Conservation (phyloP, 2,888 invertebrate species). For the Pyrochroa serraticornis region DNA sequence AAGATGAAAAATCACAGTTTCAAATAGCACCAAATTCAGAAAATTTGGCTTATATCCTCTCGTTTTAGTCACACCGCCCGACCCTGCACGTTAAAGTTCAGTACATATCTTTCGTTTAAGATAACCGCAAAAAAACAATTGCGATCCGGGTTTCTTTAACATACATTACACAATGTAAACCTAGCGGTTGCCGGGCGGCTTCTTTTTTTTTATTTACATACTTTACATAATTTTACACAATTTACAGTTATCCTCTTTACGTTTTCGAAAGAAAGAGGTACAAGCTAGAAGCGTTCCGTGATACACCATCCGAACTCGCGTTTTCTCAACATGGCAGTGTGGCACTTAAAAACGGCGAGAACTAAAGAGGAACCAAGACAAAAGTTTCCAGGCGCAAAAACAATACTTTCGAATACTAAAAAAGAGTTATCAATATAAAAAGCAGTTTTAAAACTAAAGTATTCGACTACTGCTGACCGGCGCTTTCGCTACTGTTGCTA, state of each 20-base stretch:
- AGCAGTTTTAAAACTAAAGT: not conserved
- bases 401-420: not conserved
- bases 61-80: constrained; percentile 20
- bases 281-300: not conserved
- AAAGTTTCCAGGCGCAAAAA: not conserved
- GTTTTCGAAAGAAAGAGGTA: not conserved
- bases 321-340: constrained; percentile 2
- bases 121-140: no score
- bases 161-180: no score
- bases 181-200: no score
- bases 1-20: constrained; percentile 56
- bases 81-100: no score
- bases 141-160: no score
- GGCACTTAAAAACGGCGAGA: constrained; percentile 7
- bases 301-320: not conserved
- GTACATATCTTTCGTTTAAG: no score
- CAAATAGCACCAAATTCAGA: constrained; percentile 57
- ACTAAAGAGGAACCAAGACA: not conserved
- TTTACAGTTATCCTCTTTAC: constrained; percentile 28
- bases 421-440: constrained; percentile 2
- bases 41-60: constrained; percentile 51
- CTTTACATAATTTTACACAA: constrained; percentile 44
- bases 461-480: constrained; percentile 7
- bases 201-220: constrained; percentile 26
- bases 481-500: constrained; percentile 15